phyloP scores from a whole-genome alignment of 64 coral and sea anemone species.

The Stylophora pistillata region DNA sequence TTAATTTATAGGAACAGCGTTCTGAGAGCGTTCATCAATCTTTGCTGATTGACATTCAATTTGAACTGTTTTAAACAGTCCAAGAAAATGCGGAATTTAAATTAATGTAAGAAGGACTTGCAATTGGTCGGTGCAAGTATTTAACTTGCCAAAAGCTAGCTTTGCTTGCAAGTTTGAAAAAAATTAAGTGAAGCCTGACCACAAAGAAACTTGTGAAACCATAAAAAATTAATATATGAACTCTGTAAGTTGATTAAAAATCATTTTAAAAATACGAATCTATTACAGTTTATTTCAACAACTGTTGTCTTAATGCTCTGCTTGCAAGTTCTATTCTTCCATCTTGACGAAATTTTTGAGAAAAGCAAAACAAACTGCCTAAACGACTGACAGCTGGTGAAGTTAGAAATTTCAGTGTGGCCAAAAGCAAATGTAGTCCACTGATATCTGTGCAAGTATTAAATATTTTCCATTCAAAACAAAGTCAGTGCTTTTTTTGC shows the following conservation, averaged over 20 bases:
- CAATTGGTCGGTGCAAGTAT: neutral
- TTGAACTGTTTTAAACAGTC: slow-evolving; percentile 25
- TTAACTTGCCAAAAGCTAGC: neutral
- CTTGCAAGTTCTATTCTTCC: too few species aligned
- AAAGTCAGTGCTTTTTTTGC: too few species aligned
- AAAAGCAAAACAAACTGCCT: too few species aligned
- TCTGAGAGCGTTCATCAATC: slow-evolving; percentile 11
- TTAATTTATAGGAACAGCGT: neutral
- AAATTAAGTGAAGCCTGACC: neutral
- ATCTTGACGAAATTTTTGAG: too few species aligned
- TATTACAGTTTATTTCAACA: too few species aligned
- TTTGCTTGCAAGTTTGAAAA: slow-evolving; percentile 8
- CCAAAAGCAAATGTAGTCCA: too few species aligned
- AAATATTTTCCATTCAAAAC: too few species aligned
- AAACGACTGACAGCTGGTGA: too few species aligned
- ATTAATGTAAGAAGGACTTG: slow-evolving; percentile 15
- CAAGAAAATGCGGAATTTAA: slow-evolving; percentile 1
- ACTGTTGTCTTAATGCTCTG: too few species aligned
- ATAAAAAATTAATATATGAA: slow-evolving; percentile 10
- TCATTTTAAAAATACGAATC: too few species aligned
- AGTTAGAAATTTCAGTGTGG: too few species aligned
- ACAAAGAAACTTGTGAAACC: neutral
- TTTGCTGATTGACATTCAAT: neutral
- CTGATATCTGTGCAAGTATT: too few species aligned
- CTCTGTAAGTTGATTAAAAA: neutral